Base-by-base conservation (phyloP, 2,888 invertebrate genomes). In the Clanis bilineata region DNA sequence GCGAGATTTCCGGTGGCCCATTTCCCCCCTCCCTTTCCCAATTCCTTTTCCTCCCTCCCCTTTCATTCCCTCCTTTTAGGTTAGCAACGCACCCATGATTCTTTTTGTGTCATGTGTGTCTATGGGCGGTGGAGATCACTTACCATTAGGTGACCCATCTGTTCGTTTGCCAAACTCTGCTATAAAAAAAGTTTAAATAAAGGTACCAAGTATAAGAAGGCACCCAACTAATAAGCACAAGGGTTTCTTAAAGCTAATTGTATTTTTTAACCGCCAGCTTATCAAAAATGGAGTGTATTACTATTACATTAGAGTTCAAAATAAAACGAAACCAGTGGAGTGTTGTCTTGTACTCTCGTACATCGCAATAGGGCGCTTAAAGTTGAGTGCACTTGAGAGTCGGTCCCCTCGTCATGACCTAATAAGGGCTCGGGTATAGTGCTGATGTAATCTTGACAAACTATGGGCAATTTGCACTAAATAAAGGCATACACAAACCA, bases 391-490 rank as follows among this genome's bases (percentile, higher is more conserved):
- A 15, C 66, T 65, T 39, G 58, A 65, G 44, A 22, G 43, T 61
- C 45, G 60, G 60, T 64, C 64, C 66, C 66, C 63, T 60, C 61
- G 58, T 57, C 73, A 64, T 72, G 73, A 72, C 69, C 71, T 59
- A 68, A 56, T 72, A 63, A 64, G 47, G 57, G 56, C 59, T 43
- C n/a, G 57, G 54, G 3, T 23, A 39, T 56, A 66, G 61, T 63
- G 32, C 38, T 10, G 38, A 47, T 39, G 12, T 51, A 51, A 51
- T 51, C 47, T 28, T 28, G n/a, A 18, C 47, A 18, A 51, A 51
- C 45, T 45, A 25, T 25, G 15, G 9, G 9, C 22, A 51, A 28
- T 45, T 5, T 23, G 10, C 12, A 45, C 12, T 28, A 15, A 28
- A 7, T 25, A 25, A 28, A 18, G 15, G 7, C 28, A 28, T 15